Evolutionary conservation across 1,140 invertebrate species (phyloP).

Genomic region (Drosophila repletoides): DNA sequence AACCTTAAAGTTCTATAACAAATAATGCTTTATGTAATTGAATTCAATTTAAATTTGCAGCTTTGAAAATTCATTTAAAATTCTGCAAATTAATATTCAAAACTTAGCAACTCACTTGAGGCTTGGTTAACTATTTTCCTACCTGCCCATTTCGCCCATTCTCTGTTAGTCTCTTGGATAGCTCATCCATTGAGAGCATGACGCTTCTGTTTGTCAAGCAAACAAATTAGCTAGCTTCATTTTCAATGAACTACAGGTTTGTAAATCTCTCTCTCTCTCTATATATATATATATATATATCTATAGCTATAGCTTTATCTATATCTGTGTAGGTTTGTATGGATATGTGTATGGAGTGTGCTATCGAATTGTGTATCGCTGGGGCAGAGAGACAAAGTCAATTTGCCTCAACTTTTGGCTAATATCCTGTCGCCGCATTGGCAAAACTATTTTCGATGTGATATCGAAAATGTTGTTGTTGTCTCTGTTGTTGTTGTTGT

Average conservation of each 20-base stretch:
- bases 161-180: neutral
- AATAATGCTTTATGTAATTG: too few species aligned
- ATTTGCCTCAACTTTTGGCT: conserved; percentile 67
- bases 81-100: too few species aligned
- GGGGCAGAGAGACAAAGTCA: conserved; percentile 42
- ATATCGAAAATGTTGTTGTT: conserved; percentile 27
- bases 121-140: too few species aligned
- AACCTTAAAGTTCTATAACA: too few species aligned
- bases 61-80: too few species aligned
- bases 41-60: too few species aligned
- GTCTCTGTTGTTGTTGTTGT: conserved; percentile 60
- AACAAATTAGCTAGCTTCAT: conserved; percentile 59
- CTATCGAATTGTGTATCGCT: conserved; percentile 21
- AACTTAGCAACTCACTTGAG: too few species aligned
- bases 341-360: neutral
- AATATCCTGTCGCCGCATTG: conserved; percentile 73
- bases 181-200: neutral
- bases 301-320: neutral
- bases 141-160: neutral
- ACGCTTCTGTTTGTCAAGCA: conserved; percentile 38
- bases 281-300: neutral
- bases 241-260: conserved; percentile 22
- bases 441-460: conserved; percentile 65
- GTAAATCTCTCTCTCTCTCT: neutral
- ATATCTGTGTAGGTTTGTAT: neutral